Percentiles rank a stretch among this genome's conserved stretches.
Evolutionary conservation across 2,888 invertebrate genomes (phyloP).

Genomic region (Cephus pygmeus): DNA sequence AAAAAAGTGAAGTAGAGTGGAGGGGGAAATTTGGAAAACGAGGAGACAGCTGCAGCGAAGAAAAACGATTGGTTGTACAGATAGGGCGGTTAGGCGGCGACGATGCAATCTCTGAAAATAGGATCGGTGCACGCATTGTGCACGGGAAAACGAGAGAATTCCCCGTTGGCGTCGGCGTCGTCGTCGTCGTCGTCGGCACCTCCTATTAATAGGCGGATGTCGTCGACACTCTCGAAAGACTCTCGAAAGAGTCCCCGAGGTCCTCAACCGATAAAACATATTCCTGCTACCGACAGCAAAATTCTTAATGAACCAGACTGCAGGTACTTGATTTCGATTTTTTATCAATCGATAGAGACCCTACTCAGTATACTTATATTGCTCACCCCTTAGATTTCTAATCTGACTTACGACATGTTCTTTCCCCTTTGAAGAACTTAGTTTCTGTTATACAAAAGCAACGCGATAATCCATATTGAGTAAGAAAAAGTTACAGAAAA

Average conservation of each 20-base stretch:
- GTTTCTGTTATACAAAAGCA: background rate
- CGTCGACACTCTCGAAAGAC: background rate
- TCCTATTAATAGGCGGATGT: background rate
- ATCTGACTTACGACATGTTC: background rate
- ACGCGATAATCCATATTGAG: too few species aligned
- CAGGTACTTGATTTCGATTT: background rate
- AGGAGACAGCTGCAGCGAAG: conserved; percentile 7
- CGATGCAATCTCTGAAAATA: conserved; percentile 60
- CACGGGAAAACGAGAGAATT: background rate
- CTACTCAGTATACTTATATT: background rate
- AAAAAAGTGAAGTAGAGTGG: background rate
- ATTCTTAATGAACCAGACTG: background rate
- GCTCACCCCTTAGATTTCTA: background rate
- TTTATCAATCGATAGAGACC: background rate
- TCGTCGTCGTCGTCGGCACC: background rate
- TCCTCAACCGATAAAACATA: background rate
- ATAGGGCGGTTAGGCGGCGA: conserved; percentile 46
- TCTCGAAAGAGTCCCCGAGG: background rate
- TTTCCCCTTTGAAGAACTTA: background rate
- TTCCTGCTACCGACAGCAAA: background rate
- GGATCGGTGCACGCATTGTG: conserved; percentile 45
- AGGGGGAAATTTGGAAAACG: conserved; percentile 1
- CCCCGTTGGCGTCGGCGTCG: background rate
- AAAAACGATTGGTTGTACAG: conserved; percentile 46
- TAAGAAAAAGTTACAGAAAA: background rate